Conservation (phyloP, 2,888 invertebrate genomes). For the Heliconius cydno region DNA sequence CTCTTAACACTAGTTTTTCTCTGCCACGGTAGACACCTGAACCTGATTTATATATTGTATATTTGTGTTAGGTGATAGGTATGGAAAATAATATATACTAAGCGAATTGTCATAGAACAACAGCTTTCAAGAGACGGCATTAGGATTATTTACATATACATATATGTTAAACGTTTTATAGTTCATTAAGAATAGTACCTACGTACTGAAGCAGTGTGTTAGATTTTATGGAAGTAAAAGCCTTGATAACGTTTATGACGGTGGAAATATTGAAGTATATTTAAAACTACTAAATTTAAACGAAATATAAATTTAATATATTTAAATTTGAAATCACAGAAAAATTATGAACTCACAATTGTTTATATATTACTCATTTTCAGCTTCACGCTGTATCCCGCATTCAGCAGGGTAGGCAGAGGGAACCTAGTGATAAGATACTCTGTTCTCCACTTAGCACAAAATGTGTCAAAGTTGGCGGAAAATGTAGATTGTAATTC, state of each 20-base stretch:
- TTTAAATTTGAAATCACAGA: background rate
- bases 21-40: no score
- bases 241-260: conserved; percentile 30
- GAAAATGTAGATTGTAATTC: no score
- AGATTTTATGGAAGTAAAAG: conserved; percentile 45
- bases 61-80: no score
- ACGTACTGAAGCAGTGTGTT: conserved; percentile 39
- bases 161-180: conserved; percentile 34
- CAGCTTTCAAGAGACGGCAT: conserved; percentile 11
- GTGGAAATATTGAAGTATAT: background rate
- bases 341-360: background rate
- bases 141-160: conserved; percentile 27
- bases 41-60: no score
- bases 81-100: background rate
- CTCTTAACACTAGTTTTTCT: no score
- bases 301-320: background rate
- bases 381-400: no score
- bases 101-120: background rate
- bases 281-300: background rate
- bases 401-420: no score
- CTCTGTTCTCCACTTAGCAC: no score
- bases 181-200: conserved; percentile 47
- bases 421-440: no score
- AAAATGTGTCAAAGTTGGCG: no score
- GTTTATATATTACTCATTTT: no score